phyloP scores from a whole-genome alignment of 2,797 vertebrate species.

The Melanogrammus aeglefinus region DNA sequence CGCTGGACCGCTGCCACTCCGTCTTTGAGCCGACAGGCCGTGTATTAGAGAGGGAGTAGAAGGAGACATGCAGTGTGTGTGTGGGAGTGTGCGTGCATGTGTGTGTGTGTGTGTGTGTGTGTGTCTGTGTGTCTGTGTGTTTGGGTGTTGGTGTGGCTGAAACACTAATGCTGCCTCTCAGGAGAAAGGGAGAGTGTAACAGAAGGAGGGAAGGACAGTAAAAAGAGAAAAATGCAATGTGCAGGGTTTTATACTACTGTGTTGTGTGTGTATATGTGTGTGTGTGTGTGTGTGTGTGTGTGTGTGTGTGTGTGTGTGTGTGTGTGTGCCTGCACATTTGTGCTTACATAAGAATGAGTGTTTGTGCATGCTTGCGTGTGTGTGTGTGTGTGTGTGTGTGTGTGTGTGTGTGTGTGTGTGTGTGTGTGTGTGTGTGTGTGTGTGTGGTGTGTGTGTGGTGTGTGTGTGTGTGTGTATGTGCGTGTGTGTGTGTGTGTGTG shows the following conservation, averaged over 20 bases:
- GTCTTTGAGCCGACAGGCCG: background rate
- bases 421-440: no score
- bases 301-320: background rate
- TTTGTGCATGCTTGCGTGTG: no score
- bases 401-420: background rate
- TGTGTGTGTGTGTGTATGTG: no score
- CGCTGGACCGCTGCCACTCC: background rate
- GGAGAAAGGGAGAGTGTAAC: background rate
- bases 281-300: background rate
- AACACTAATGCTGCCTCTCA: background rate
- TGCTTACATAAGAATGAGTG: no score
- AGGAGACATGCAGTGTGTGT: background rate
- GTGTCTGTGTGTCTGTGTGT: no score
- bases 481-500: no score
- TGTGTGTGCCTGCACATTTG: background rate
- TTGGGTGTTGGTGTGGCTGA: background rate
- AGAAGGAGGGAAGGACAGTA: background rate
- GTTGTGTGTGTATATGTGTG: background rate
- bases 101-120: background rate
- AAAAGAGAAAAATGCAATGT: background rate
- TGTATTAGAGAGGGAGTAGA: background rate
- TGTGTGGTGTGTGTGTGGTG: background rate
- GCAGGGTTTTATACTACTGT: no score
- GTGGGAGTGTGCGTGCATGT: background rate
- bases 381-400: no score